Evolutionary conservation across 2,113 vertebrate genomes (phyloP).

Genomic region (Genyomyrus donnyi): DNA sequence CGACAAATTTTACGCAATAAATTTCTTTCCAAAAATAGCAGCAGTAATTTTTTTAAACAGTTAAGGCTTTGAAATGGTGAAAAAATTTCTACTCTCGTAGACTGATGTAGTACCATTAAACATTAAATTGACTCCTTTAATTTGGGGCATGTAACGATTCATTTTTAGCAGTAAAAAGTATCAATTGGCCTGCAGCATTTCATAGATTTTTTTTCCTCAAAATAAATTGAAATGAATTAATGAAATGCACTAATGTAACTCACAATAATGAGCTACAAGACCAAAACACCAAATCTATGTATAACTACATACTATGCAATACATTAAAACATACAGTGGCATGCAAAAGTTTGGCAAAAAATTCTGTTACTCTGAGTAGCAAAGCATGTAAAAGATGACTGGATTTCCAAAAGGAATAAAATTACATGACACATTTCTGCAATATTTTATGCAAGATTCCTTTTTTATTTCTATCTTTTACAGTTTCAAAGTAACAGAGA

Average conservation of each 20-base stretch:
- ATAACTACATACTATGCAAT: not conserved
- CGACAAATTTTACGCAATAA: not conserved
- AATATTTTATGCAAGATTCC: not conserved
- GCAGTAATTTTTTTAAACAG: not conserved
- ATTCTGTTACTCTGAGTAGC: not conserved
- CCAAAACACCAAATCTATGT: not conserved
- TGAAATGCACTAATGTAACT: not conserved
- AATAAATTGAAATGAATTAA: not conserved
- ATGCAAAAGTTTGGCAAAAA: not conserved
- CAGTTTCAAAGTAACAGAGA: not conserved
- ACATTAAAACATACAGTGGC: not conserved
- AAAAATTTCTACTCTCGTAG: not conserved
- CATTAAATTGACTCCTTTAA: not conserved
- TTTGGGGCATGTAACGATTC: not conserved
- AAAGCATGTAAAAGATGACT: not conserved
- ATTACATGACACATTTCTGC: not conserved
- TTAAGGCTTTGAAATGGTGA: not conserved
- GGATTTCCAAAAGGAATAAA: not conserved
- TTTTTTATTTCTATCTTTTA: not conserved
- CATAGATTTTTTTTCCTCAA: not conserved
- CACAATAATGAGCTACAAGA: not conserved
- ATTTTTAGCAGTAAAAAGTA: not conserved
- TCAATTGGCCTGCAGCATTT: not conserved
- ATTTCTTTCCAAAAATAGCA: not conserved
- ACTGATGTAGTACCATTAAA: not conserved